phyloP scores from a whole-genome alignment of 92 coral and sea anemone species.

The Bergia puertoricense region DNA sequence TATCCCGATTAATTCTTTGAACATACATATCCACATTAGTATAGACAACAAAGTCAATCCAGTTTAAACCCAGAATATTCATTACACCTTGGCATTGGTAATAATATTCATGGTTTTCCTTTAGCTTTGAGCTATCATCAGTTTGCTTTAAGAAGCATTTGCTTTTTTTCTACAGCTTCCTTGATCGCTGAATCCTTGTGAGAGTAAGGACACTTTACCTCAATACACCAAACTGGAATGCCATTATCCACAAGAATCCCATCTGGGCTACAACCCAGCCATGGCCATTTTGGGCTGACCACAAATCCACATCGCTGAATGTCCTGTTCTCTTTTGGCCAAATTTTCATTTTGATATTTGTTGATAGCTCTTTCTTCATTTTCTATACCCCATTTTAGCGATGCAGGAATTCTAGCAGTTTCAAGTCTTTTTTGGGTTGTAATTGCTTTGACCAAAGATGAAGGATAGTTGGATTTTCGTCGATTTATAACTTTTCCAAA shows the following conservation, averaged over 20 bases:
- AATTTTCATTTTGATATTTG: slow-evolving; percentile 33
- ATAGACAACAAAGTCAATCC: slow-evolving; percentile 63
- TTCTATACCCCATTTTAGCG: slow-evolving; percentile 53
- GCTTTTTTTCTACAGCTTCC: slow-evolving; percentile 44
- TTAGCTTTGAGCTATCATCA: slow-evolving; percentile 45
- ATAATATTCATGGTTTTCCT: slow-evolving; percentile 57
- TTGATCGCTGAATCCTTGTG: slow-evolving; percentile 33
- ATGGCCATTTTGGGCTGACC: slow-evolving; percentile 48
- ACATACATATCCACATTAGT: slow-evolving; percentile 51
- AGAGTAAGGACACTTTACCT: slow-evolving; percentile 59
- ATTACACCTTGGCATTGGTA: slow-evolving; percentile 58
- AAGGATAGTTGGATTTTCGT: slow-evolving; percentile 36
- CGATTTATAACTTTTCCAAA: slow-evolving; percentile 47
- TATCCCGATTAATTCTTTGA: slow-evolving; percentile 45
- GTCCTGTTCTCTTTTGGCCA: not conserved
- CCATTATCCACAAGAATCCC: slow-evolving; percentile 49
- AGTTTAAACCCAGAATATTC: slow-evolving; percentile 41
- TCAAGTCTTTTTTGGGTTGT: slow-evolving; percentile 3
- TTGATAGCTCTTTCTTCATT: slow-evolving; percentile 52
- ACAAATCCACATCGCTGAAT: slow-evolving; percentile 52
- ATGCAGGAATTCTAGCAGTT: slow-evolving; percentile 35
- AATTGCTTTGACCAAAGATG: slow-evolving; percentile 16
- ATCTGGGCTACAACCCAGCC: slow-evolving; percentile 68
- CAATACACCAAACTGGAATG: slow-evolving; percentile 50
- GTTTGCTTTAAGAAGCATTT: slow-evolving; percentile 45